phyloP scores from a whole-genome alignment of 2,113 vertebrate genomes.

The Mixornis gularis region DNA sequence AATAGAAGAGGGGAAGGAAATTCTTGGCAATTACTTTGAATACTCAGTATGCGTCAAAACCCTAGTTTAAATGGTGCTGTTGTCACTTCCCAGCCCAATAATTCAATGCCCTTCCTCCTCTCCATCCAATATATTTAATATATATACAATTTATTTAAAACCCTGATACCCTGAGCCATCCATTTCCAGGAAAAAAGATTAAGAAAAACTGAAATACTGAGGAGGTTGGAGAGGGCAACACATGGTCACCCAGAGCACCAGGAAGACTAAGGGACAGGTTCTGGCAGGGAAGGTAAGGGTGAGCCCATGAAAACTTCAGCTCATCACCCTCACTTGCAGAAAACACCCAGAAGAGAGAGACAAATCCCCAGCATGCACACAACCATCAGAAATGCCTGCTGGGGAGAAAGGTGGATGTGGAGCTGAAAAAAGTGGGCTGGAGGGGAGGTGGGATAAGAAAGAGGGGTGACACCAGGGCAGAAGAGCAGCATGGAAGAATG shows the following conservation, averaged over 20 bases:
- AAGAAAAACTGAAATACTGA: background rate
- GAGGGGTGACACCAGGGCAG: background rate
- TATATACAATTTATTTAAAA: background rate
- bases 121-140: background rate
- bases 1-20: background rate
- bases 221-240: background rate
- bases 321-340: background rate
- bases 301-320: background rate
- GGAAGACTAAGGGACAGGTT: background rate
- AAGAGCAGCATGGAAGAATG: background rate
- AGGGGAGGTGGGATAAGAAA: background rate
- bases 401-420: background rate
- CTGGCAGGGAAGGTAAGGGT: background rate
- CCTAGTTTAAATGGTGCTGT: background rate
- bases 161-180: background rate
- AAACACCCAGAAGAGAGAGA: background rate
- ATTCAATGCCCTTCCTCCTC: background rate
- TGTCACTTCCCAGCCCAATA: background rate
- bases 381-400: rapidly evolving
- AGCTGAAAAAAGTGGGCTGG: background rate
- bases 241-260: background rate
- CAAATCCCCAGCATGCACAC: rapidly evolving
- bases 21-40: background rate
- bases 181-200: background rate
- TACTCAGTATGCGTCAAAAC: background rate